Evolutionary conservation across 2,797 vertebrate species (phyloP), one percentile per base, ranked within the genome.

Genomic region (Ispidina lecontei): DNA sequence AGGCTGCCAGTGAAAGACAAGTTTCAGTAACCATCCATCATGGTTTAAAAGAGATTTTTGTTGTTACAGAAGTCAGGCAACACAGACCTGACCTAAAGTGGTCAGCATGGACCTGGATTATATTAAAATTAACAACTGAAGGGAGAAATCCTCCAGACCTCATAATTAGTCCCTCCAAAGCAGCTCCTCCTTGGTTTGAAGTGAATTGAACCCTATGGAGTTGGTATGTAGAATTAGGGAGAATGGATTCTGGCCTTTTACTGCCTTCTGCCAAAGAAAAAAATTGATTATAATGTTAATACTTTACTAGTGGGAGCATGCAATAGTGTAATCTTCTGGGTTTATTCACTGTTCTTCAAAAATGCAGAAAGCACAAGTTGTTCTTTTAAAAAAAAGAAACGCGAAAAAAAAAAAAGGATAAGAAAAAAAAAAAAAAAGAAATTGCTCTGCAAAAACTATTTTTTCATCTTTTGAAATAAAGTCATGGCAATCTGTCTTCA

Each of bases 401-500:
- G 4, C 6, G 41, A 25, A 11, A n/a, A 5, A 28, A 21, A 11
- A 39, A 39, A 39, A 39, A 39, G 37, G 37, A 37, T 37, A 37
- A 37, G 14, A 39, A 39, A 14, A 37, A 37, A 11, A 37, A 39
- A 37, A 37, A 37, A 37, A 37, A 37, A 37, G 10, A 41, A 73
- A 83, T 31, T 46, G 25, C 54, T 73, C 14, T 76, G 47, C 52
- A 90, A 84, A 89, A 86, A 3, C 20, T 37, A 86, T 83, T 94
- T 73, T 67, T 90, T 90, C 71, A 33, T 77, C 46, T 89, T 93
- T 68, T 78, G 62, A 89, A 92, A 91, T 39, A 69, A 89, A 21
- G 39, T 84, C 18, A 68, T 44, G 23, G 52, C 60, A 93, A 83
- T 95, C 58, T 89, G 70, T 95, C 87, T 91, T 94, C 75, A 92